Conservation (phyloP, 2,113 vertebrate species). For the Ahaetulla prasina region DNA sequence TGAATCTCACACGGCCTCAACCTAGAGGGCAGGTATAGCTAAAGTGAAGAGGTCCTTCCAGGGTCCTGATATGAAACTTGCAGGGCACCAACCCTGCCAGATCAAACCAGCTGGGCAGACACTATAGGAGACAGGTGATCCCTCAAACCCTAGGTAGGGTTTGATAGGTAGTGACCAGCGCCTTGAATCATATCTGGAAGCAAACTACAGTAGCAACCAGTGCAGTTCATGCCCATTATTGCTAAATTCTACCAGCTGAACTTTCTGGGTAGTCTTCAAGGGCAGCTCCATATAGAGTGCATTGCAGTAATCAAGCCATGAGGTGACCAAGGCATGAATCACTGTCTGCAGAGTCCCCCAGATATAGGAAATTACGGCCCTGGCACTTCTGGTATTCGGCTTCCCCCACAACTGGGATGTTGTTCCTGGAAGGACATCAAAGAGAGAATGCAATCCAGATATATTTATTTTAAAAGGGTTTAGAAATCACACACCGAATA, state of each 20-base stretch:
- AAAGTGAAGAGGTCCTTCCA: neutral
- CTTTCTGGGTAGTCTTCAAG: neutral
- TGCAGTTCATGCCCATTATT: neutral
- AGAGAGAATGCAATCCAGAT: neutral
- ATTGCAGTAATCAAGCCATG: neutral
- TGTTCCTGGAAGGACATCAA: neutral
- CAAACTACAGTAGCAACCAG: neutral
- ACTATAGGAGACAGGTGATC: neutral
- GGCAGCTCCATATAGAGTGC: neutral
- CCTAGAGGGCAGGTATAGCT: neutral
- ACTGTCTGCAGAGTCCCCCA: neutral
- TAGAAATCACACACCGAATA: neutral
- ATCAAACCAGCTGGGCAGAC: neutral
- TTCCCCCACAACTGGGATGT: neutral
- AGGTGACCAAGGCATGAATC: neutral
- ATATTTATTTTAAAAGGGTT: neutral
- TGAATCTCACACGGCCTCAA: neutral
- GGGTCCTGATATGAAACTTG: neutral
- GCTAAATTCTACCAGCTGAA: neutral
- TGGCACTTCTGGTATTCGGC: neutral
- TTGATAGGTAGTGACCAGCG: neutral
- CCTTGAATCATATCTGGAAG: neutral
- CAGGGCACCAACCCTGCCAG: neutral
- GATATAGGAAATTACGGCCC: neutral
- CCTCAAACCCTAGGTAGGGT: neutral